Evolutionary conservation across 92 coral and sea anemone species (phyloP), one percentile per base, ranked within the genome.

Genomic region (Phenganax subtilis): DNA sequence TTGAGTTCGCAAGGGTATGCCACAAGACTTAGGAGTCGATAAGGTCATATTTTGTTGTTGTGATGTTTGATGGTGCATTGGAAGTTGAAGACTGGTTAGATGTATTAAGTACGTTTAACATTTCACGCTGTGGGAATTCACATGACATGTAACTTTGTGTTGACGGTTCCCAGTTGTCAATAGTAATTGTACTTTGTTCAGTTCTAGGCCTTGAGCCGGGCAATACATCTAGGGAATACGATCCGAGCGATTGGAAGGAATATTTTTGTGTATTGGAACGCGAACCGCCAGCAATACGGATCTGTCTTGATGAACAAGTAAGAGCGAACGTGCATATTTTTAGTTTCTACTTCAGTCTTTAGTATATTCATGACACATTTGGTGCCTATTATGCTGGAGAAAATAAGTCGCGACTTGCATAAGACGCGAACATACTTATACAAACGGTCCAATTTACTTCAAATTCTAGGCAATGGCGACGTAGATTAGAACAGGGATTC

Each of bases 231-330:
- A 51, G 83, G 30, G 73, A 79, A 51, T 64, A 30, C 51, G 83
- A 79, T 10, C 27, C 74, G 59, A 59, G 73, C 3, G 83, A 79
- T 54, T 79, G 83, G 83, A 79, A 79, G 83, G 83, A 79, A 47
- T 79, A 79, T 64, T 79, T 63, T 31, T 79, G 83, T 79, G 83
- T 79, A 7, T 51, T 79, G 14, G 83, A 79, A 63, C 67, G 62
- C n/a, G 83, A 79, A 0, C 83, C 83, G 20, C 83, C 61, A 27
- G 62, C 74, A 0, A 79, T 79, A 63, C 55, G 74, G 54, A 79
- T 79, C 63, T 79, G 51, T 63, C 69, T 79, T 27, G 83, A 79
- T 28, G 83, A 79, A 69, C 83, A 79, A 11, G 83, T 79, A 54
- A 30, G 70, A 16, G 28, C 12, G n/a, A 44, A 37, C 15, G 16